A percentile compares a stretch with the other conserved stretches of the same genome.
Evolutionary conservation across 2,113 vertebrate genomes (phyloP).

Genomic region (Prunella himalayana): DNA sequence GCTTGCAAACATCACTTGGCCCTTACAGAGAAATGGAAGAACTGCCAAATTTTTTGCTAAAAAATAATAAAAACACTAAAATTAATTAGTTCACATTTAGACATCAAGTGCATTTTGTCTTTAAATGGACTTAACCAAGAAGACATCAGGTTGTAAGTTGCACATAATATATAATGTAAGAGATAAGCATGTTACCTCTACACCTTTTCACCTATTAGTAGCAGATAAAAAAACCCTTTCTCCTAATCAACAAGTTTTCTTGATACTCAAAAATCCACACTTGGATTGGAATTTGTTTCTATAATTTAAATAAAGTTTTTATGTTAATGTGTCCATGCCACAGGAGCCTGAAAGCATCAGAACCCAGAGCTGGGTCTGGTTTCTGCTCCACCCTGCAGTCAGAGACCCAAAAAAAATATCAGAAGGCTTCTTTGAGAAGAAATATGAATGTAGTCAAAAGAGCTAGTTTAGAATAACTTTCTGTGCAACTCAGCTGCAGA

Average conservation of each 20-base stretch:
- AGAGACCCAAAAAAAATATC: not conserved
- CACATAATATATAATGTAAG: not conserved
- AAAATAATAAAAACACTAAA: not conserved
- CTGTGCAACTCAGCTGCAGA: conserved; percentile 41
- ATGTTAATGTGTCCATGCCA: not conserved
- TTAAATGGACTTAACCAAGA: not conserved
- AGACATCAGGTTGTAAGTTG: not conserved
- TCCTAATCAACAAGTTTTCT: not conserved
- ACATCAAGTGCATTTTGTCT: not conserved
- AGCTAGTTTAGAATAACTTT: conserved; percentile 9
- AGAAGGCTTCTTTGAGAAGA: not conserved
- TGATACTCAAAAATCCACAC: not conserved
- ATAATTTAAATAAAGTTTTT: not conserved
- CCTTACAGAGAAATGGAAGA: not conserved
- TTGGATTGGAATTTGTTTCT: not conserved
- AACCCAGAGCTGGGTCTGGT: not conserved
- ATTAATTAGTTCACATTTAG: not conserved
- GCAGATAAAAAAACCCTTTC: not conserved
- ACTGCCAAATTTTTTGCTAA: not conserved
- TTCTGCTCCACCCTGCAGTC: not conserved
- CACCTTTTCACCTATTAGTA: not conserved
- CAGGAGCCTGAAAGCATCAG: not conserved
- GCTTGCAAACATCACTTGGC: not conserved
- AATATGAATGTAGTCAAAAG: not conserved
- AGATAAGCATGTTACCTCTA: not conserved